Conservation (phyloP, 2,113 vertebrate species). For the Polypterus senegalus region DNA sequence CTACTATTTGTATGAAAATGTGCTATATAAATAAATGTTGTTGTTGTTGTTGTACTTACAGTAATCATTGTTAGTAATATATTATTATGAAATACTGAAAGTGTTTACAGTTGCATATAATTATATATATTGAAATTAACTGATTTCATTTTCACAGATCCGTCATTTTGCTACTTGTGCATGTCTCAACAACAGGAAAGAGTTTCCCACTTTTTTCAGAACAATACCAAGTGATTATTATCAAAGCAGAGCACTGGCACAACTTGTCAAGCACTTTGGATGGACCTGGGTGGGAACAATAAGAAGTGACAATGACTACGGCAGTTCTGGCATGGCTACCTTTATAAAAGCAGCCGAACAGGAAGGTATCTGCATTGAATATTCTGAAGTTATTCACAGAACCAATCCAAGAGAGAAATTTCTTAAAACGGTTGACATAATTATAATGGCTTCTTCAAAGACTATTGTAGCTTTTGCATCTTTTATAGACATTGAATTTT, state of each 20-base stretch:
- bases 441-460: conserved; percentile 36
- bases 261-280: conserved; percentile 29
- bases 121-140: neutral
- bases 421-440: conserved; percentile 27
- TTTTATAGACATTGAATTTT: conserved; percentile 38
- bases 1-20: too few species aligned
- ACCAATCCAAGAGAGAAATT: conserved; percentile 26
- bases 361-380: conserved; percentile 37
- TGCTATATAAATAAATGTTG: too few species aligned
- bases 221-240: conserved; percentile 37
- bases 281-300: conserved; percentile 40
- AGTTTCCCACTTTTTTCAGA: conserved; percentile 35
- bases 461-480: conserved; percentile 48
- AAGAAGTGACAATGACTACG: conserved; percentile 52
- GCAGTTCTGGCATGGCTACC: conserved; percentile 47
- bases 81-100: neutral
- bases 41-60: too few species aligned
- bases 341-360: conserved; percentile 37
- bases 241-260: conserved; percentile 32
- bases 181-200: conserved; percentile 28
- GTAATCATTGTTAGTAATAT: neutral
- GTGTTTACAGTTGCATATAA: neutral
- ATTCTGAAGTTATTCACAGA: conserved; percentile 38
- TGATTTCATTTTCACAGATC: conserved; percentile 22
- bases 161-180: conserved; percentile 39